A percentile compares a stretch with the other conserved stretches of the same genome.
Conservation (phyloP, 2,113 vertebrate species). For the Anoplopoma fimbria region DNA sequence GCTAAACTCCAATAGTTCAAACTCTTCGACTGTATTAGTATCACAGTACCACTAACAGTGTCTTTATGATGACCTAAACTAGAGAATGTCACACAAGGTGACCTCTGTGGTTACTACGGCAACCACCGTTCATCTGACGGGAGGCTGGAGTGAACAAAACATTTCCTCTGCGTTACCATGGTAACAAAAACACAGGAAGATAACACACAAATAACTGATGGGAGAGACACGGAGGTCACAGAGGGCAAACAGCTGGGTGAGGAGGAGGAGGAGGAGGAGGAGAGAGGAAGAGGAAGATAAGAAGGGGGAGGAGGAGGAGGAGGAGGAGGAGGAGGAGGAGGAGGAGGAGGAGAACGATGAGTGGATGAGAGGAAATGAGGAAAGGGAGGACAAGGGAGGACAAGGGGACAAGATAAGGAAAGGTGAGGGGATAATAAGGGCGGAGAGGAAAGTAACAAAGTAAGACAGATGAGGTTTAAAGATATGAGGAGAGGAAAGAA, state of each 20-base stretch:
- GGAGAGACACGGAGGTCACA: background rate
- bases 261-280: background rate
- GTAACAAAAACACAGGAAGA: conserved; percentile 42
- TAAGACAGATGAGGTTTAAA: too few relatives aligned
- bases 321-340: too few relatives aligned
- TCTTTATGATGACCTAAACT: background rate
- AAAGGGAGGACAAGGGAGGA: background rate
- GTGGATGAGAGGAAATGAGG: background rate
- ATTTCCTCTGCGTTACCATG: conserved; percentile 40
- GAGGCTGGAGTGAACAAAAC: conserved; percentile 5
- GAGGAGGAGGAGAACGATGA: background rate
- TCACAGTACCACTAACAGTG: background rate
- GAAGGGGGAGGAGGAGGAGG: background rate
- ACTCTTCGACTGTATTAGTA: background rate
- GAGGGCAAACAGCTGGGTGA: conserved; percentile 10
- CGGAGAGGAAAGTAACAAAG: too few relatives aligned
- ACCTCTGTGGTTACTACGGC: background rate
- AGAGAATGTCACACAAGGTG: background rate
- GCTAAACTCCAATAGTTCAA: too few relatives aligned
- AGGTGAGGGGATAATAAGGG: too few relatives aligned
- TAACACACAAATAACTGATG: conserved; percentile 24
- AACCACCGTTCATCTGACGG: too few relatives aligned
- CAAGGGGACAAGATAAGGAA: background rate
- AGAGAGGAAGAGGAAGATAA: too few relatives aligned
- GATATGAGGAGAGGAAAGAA: background rate